A percentile compares a stretch with the other conserved stretches of the same genome.
These are phyloP conservation scores for Acanthosepion pharaonis DNA, from an alignment of 2,888 invertebrate species.

Conservation along the genomic window DNA sequence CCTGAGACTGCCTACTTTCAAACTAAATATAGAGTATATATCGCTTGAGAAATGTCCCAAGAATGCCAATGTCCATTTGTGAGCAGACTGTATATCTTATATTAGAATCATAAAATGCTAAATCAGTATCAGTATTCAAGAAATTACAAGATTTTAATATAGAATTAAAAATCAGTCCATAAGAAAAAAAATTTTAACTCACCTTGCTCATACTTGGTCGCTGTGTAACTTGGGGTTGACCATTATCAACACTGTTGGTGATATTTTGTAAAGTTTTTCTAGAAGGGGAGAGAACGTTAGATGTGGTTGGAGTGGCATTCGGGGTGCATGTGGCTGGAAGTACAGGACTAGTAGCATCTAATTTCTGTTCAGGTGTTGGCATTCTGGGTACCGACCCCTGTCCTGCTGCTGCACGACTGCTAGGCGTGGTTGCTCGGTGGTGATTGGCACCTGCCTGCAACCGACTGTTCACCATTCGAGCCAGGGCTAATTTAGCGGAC, in stretches of 20 bases:
- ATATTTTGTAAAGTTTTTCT: conserved; percentile 77
- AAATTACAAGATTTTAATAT: too few relatives aligned
- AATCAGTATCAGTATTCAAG: too few relatives aligned
- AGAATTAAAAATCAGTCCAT: too few relatives aligned
- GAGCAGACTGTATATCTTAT: too few relatives aligned
- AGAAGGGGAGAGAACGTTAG: background rate
- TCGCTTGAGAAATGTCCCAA: too few relatives aligned
- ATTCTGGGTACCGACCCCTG: conserved; percentile 46
- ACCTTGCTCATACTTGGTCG: conserved; percentile 45
- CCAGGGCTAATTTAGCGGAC: conserved; percentile 87
- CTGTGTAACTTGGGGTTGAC: conserved; percentile 44
- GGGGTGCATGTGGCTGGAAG: background rate
- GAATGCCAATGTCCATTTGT: too few relatives aligned
- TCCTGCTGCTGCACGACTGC: conserved; percentile 42
- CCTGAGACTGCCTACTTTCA: too few relatives aligned
- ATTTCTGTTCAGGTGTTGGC: background rate
- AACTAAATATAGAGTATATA: too few relatives aligned
- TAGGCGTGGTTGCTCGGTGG: background rate
- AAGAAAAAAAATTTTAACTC: background rate
- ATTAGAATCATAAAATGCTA: too few relatives aligned
- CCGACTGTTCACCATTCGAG: conserved; percentile 84
- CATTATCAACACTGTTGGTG: conserved; percentile 74
- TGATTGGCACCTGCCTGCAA: conserved; percentile 58
- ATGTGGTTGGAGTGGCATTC: background rate
- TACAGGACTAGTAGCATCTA: conserved; percentile 45